Evolutionary conservation across 2,797 vertebrate species (phyloP).

Genomic region (Salarias fasciatus): DNA sequence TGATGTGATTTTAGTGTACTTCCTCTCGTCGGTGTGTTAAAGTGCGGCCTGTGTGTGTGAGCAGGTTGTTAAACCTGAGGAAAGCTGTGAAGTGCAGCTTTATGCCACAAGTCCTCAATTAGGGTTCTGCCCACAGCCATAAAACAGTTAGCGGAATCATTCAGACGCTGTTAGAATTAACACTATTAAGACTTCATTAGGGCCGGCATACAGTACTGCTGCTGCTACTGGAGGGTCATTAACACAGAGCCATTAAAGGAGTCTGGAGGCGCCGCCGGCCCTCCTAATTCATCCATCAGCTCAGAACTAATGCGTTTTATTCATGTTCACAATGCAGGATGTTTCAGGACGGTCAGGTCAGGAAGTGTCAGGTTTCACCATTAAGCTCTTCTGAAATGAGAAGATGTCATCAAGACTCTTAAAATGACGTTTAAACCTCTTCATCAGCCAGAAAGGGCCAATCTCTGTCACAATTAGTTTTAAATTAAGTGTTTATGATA

Average conservation of each 20-base stretch:
- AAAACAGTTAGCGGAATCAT: constrained; percentile 86
- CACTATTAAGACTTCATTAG: constrained; percentile 87
- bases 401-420: too few relatives aligned
- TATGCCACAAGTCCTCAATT: constrained; percentile 83
- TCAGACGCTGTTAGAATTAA: constrained; percentile 81
- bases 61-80: constrained; percentile 71
- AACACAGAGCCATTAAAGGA: constrained; percentile 67
- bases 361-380: neutral
- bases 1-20: neutral
- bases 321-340: neutral
- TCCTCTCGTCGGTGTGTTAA: constrained; percentile 29
- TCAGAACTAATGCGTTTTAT: neutral
- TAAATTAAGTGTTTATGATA: too few relatives aligned
- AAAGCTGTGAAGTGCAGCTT: constrained; percentile 71
- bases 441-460: too few relatives aligned
- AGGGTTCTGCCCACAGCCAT: constrained; percentile 81
- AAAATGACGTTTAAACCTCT: too few relatives aligned
- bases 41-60: constrained; percentile 47
- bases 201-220: constrained; percentile 69
- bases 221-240: constrained; percentile 69
- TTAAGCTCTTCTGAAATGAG: too few relatives aligned
- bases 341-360: neutral
- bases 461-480: too few relatives aligned
- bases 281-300: constrained; percentile 53
- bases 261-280: constrained; percentile 39